Evolutionary conservation across 2,888 invertebrate genomes (phyloP).

Genomic region (Clunio marinus): DNA sequence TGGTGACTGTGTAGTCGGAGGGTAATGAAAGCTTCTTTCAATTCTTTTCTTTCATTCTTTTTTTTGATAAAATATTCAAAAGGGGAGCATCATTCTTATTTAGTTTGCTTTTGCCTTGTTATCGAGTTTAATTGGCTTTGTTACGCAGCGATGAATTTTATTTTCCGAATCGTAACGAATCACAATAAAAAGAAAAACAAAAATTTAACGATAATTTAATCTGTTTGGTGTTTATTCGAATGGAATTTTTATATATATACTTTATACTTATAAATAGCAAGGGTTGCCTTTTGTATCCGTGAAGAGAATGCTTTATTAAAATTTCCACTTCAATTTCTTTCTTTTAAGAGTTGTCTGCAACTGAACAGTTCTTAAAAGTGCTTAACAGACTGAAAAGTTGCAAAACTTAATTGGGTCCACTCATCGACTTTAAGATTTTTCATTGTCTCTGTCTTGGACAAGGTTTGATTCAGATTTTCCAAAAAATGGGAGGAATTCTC

Average conservation of each 20-base stretch:
- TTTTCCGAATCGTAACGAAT: not conserved
- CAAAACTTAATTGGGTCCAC: too few species aligned
- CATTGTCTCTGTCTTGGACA: too few species aligned
- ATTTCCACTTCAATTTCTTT: too few species aligned
- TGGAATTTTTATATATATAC: not conserved
- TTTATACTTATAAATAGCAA: too few species aligned
- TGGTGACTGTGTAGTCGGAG: not conserved
- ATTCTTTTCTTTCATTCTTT: not conserved
- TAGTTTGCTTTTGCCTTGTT: slow-evolving; percentile 2
- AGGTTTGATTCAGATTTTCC: too few species aligned
- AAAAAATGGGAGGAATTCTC: too few species aligned
- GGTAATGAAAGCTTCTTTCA: not conserved
- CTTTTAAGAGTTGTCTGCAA: too few species aligned
- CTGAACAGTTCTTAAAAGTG: not conserved
- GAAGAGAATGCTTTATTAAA: too few species aligned
- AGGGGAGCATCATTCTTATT: not conserved
- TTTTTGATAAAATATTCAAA: not conserved
- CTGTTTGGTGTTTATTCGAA: slow-evolving; percentile 21
- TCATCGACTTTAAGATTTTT: too few species aligned
- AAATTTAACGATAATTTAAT: slow-evolving; percentile 33
- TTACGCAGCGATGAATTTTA: slow-evolving; percentile 30
- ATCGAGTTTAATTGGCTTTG: slow-evolving; percentile 34
- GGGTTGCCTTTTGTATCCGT: too few species aligned
- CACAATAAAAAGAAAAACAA: slow-evolving; percentile 15
- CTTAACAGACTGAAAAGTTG: not conserved